Evolutionary conservation across 1,140 invertebrate species (phyloP), one percentile per base, ranked within the genome.

Genomic region (Samia ricini): DNA sequence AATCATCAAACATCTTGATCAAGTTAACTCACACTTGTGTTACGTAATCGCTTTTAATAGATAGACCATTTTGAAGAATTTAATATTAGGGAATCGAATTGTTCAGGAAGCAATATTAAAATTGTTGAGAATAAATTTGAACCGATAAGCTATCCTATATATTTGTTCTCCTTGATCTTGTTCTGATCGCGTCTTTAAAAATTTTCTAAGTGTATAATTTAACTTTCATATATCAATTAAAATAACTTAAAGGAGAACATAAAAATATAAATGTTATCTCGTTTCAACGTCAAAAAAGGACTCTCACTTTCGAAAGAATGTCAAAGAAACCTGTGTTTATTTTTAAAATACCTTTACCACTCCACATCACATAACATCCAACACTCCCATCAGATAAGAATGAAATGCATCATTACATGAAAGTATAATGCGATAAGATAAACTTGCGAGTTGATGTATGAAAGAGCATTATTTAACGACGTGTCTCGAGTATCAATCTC

Each of bases 341-440:
- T 42, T 42, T 42, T 42, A 42, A 42, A 7, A 42, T 42, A 42
- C 33, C 33, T 42, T 15, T 15, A 15, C 33, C 33, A 42, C 33
- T 42, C 33, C 33, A 42, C 33, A 42, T 42, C 22, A 22, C 19
- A 52, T 52, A 21, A 22, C 20, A 22, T 52, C 22, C 51, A 52
- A 21, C 20, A 23, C 22, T 52, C 51, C 20, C 20, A 52, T 52
- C 51, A 52, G 51, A 52, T 52, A 52, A 52, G 51, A 52, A 23
- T 42, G 20, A 21, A 23, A 52, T 52, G 20, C 56, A 56, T 56
- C 54, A 57, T 57, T 33, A 57, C 26, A 36, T 21, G 24, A 57
- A 57, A 57, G 56, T 20, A 29, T 57, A 57, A 57, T 57, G 56
- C 26, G 56, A 57, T 57, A 57, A 57, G 56, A 57, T 57, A 56